A percentile compares a stretch with the other conserved stretches of the same genome.
phyloP scores from a whole-genome alignment of 2,113 vertebrate species.

The Xenopus tropicalis region UCB_Xtro_10.0 CM004443.2:97404001-97404500 shows the following conservation, averaged over 20 bases:
- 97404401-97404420: slow-evolving; percentile 40
- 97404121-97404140: neutral
- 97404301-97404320: slow-evolving; percentile 33
- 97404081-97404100: too few relatives aligned
- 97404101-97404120: too few relatives aligned
- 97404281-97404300: slow-evolving; percentile 38
- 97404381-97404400: slow-evolving; percentile 38
- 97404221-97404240: slow-evolving; percentile 4
- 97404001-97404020: too few relatives aligned
- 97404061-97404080: too few relatives aligned
- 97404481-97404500: too few relatives aligned
- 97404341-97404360: slow-evolving; percentile 42
- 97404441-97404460: slow-evolving; percentile 19
- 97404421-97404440: slow-evolving; percentile 25
- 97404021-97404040: too few relatives aligned
- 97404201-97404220: slow-evolving; percentile 16
- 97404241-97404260: slow-evolving; percentile 22
- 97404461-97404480: too few relatives aligned
- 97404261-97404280: slow-evolving; percentile 35
- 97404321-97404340: slow-evolving; percentile 36
- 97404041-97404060: too few relatives aligned
- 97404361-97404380: slow-evolving; percentile 40
- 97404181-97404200: slow-evolving; percentile 10
- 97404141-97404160: slow-evolving; percentile 6
- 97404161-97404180: neutral